These are phyloP conservation scores for Gobius niger DNA, from an alignment of 2,113 vertebrate genomes.

Conservation along the genomic window DNA sequence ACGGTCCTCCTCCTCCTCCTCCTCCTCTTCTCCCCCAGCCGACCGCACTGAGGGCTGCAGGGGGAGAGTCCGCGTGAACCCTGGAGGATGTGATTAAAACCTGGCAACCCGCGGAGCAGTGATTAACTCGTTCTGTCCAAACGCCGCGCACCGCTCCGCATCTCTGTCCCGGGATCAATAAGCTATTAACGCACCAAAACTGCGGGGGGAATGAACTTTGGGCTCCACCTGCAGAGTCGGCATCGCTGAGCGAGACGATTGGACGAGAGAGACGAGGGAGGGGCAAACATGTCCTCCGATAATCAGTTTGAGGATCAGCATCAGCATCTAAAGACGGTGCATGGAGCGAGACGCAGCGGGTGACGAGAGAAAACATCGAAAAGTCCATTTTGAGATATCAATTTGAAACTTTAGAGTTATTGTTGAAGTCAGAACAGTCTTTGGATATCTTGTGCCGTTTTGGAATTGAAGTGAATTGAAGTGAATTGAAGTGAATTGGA, in stretches of 20 bases:
- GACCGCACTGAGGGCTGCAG: neutral
- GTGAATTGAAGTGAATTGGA: too few relatives aligned
- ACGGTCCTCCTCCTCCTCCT: neutral
- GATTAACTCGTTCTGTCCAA: neutral
- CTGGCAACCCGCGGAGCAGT: neutral
- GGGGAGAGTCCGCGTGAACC: neutral
- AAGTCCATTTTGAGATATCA: too few relatives aligned
- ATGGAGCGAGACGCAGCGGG: too few relatives aligned
- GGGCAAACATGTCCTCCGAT: neutral
- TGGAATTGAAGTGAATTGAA: too few relatives aligned
- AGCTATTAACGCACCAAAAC: neutral
- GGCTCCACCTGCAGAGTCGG: conserved; percentile 1
- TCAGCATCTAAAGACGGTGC: too few relatives aligned
- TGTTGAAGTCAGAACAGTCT: too few relatives aligned
- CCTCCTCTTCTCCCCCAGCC: neutral
- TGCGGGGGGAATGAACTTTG: neutral
- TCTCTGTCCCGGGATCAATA: neutral
- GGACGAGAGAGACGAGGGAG: neutral
- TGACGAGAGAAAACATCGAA: too few relatives aligned
- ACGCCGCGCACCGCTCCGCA: neutral
- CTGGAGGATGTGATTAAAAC: neutral
- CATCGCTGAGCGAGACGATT: neutral
- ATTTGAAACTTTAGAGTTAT: too few relatives aligned
- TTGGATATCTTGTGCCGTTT: too few relatives aligned
- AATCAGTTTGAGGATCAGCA: too few relatives aligned